Evolutionary conservation across 2,888 invertebrate species (phyloP).

Genomic region (Eurytoma californica): DNA sequence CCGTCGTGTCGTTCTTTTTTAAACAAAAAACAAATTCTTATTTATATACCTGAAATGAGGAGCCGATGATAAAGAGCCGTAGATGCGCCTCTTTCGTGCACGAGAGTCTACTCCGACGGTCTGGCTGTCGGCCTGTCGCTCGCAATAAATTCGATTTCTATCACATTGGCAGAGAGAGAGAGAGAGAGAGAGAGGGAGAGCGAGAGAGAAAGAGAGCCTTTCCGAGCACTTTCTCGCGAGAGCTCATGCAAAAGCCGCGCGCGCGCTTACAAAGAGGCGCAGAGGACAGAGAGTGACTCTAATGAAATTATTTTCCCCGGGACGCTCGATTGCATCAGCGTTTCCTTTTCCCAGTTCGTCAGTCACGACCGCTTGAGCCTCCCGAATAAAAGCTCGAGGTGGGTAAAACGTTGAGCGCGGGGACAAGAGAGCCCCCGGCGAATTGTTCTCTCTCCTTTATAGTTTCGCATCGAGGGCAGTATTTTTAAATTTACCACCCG

Average conservation of each 20-base stretch:
- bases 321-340: conserved; percentile 54
- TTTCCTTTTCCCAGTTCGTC: conserved; percentile 46
- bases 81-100: background rate
- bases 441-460: no score
- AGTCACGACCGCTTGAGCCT: conserved; percentile 26
- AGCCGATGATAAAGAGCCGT: no score
- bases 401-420: no score
- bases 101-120: background rate
- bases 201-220: background rate
- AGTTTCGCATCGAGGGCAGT: no score
- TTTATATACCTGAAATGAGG: no score
- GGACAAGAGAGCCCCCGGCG: no score
- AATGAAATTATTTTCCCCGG: conserved; percentile 54
- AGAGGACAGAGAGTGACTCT: conserved; percentile 30
- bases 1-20: no score
- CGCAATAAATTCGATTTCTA: conserved; percentile 47
- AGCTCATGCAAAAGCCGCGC: conserved; percentile 19
- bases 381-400: conserved; percentile 1
- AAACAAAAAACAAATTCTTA: no score
- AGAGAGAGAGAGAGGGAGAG: background rate
- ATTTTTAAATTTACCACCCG: no score
- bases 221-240: conserved; percentile 47
- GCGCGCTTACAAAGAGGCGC: background rate
- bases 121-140: background rate
- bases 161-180: conserved; percentile 1